phyloP scores from a whole-genome alignment of 92 coral and sea anemone genomes.

The Metridium senile region DNA sequence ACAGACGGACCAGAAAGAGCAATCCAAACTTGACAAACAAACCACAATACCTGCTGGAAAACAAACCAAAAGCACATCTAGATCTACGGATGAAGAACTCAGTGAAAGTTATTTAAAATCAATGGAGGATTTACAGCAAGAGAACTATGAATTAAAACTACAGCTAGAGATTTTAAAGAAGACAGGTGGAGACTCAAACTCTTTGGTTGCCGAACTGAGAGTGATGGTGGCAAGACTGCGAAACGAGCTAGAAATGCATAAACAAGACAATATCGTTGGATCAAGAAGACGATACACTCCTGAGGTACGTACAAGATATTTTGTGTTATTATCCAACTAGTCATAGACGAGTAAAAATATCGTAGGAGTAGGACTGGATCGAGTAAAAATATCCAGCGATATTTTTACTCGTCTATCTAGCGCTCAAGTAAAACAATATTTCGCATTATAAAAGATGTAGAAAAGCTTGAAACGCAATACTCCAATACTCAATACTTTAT shows the following conservation, averaged over 20 bases:
- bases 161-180: conserved; percentile 46
- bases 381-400: no score
- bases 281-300: conserved; percentile 36
- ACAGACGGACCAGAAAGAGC: not conserved
- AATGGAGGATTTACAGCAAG: conserved; percentile 27
- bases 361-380: no score
- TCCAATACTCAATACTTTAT: no score
- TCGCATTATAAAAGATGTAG: no score
- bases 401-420: no score
- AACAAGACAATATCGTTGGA: conserved; percentile 39
- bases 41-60: not conserved
- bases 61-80: conserved; percentile 1
- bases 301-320: conserved; percentile 26
- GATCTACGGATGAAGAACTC: not conserved
- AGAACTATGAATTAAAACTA: conserved; percentile 45
- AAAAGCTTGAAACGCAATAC: no score
- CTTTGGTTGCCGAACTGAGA: conserved; percentile 48
- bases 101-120: not conserved
- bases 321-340: no score
- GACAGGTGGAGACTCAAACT: conserved; percentile 47
- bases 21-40: conserved; percentile 15
- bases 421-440: no score
- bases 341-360: no score
- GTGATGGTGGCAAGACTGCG: conserved; percentile 50
- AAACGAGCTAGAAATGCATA: conserved; percentile 55